Base-by-base conservation (phyloP, 1,140 invertebrate genomes). In the Meloidogyne chitwoodi region DNA sequence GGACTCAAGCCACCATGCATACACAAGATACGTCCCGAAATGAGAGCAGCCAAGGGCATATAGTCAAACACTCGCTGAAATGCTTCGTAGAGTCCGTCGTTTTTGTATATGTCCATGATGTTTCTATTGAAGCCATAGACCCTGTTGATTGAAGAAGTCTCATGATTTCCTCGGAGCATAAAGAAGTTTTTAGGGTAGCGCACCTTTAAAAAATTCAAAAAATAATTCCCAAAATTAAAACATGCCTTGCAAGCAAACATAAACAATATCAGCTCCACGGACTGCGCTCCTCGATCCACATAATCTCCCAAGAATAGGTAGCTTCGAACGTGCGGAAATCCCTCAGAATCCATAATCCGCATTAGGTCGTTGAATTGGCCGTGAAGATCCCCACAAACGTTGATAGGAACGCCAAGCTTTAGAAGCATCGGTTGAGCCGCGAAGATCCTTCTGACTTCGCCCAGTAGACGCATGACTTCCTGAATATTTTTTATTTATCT, bases 91-190 rank as follows among this genome's bases (percentile, higher is more conserved):
- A 56, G 48, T 1, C 0, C 19, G 5, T 56, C 48, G n/a, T 19
- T 56, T 56, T n/a, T 56, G 48, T 56, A 56, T 19, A 56, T 4
- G 5, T 56, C 48, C 19, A 56, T n/a, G 19, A 56, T n/a, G 12
- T 56, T 56, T 6, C n/a, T 14, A 1, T 56, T 6, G n/a, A 56
- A 56, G 48, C 48, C 48, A 56, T 56, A 56, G 19, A 19, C 19
- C 10, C 10, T 56, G 87, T 91, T 92, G 81, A 92, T 91, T 77
- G 88, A 89, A 48, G 90, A 90, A 84, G 90, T 91, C 87, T 92
- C 91, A 84, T 92, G 91, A 83, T 92, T 92, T 38, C 91, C 91
- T 77, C 91, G 86, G 31, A 92, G 87, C 10, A 92, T 84, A 84
- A 90, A 91, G 62, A 80, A 81, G 6, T 64, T n/a, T 26, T 41